These are phyloP conservation scores for Lithosia quadra DNA, from an alignment of 2,888 invertebrate species.

Conservation along the genomic window DNA sequence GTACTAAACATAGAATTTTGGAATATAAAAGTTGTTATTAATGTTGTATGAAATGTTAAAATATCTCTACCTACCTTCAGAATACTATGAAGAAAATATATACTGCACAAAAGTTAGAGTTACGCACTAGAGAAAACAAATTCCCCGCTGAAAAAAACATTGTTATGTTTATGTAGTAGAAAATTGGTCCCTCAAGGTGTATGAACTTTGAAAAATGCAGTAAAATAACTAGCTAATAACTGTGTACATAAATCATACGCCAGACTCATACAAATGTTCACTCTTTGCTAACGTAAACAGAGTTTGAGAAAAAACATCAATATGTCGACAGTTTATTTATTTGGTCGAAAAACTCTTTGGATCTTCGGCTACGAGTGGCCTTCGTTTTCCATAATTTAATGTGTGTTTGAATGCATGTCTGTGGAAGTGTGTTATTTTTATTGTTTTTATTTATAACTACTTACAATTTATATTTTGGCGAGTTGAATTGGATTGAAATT, in stretches of 20 bases:
- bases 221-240: slow-evolving; percentile 16
- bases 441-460: slow-evolving; percentile 6
- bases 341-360: slow-evolving; percentile 11
- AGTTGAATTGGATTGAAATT: background rate
- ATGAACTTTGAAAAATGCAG: slow-evolving; percentile 5
- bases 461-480: background rate
- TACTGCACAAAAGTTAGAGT: background rate
- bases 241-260: slow-evolving; percentile 17
- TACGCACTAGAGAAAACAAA: background rate
- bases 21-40: no score
- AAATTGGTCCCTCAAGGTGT: slow-evolving; percentile 8
- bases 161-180: background rate
- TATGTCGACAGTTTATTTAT: slow-evolving; percentile 15
- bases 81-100: background rate
- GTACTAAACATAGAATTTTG: no score
- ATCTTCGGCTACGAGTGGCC: slow-evolving; percentile 1
- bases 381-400: slow-evolving; percentile 7
- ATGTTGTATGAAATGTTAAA: background rate
- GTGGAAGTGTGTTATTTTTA: slow-evolving; percentile 6
- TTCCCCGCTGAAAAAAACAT: background rate
- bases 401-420: slow-evolving; percentile 7
- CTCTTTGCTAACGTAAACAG: slow-evolving; percentile 21
- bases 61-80: background rate
- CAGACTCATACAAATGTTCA: slow-evolving; percentile 19
- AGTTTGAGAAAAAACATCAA: slow-evolving; percentile 16